Evolutionary conservation across 2,797 vertebrate species (phyloP), one percentile per base, ranked within the genome.

Genomic region (Gymnocypris eckloni): DNA sequence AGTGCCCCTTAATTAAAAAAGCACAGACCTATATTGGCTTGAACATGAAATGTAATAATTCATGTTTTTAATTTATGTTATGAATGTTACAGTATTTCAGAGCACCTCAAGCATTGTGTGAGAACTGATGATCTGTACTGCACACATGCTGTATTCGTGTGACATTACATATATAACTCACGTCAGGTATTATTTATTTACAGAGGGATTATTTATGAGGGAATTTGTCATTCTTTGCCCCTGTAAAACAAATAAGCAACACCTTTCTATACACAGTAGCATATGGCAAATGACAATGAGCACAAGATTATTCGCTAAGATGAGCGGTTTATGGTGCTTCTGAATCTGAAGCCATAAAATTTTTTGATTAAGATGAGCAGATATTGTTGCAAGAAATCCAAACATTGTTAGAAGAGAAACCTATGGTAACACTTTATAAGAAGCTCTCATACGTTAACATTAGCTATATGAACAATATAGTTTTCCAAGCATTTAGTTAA

Each of bases 21-120:
- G 87, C 89, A 88, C 89, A 90, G 78, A 50, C 77, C 39, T 85
- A 22, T 76, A n/a, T 79, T 50, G 66, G 72, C 28, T 75, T 73
- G 67, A 54, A 66, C 11, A 20, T 54, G 43, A 15, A 72, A 25
- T 15, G 50, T 6, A 79, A 70, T 82, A 61, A 50, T 73, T 84
- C 5, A 39, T n/a, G 79, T 13, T 56, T 48, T 50, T 45, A 18
- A 79, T 72, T 79, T 50, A 41, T 43, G 9, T 18, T 67, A 48
- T 54, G 61, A 78, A 84, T 84, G 61, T 84, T 76, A 54, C 22
- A 28, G 22, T 67, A 69, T 83, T 83, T 48, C 67, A 76, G 48
- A 86, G 88, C 43, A 85, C 85, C 87, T 87, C 82, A 54, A 77
- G 77, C 45, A 54, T 69, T 69, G 20, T 56, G 28, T 22, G 20